Percentiles rank a stretch among this genome's conserved stretches.
These are phyloP conservation scores for Limnephilus marmoratus DNA, from an alignment of 2,888 invertebrate species.

Conservation along the genomic window DNA sequence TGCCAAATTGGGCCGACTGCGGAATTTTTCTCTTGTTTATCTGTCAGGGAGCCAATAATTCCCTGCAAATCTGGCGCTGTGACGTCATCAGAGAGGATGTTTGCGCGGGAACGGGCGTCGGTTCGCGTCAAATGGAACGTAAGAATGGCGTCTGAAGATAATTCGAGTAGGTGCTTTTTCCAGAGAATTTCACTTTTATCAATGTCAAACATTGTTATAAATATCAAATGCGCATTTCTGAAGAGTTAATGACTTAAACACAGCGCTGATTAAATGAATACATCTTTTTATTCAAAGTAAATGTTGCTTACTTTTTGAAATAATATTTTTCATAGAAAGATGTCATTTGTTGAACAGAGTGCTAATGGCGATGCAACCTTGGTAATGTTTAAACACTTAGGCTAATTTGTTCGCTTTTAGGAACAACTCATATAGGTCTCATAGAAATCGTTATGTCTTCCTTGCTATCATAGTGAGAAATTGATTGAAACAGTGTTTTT, in stretches of 20 bases:
- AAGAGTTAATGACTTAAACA: background rate
- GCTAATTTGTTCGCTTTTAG: too few species aligned
- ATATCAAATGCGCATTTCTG: background rate
- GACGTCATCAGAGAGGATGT: constrained; percentile 40
- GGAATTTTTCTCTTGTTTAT: constrained; percentile 46
- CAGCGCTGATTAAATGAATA: background rate
- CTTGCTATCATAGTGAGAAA: too few species aligned
- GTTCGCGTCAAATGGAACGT: constrained; percentile 12
- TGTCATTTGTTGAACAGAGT: background rate
- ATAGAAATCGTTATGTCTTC: too few species aligned
- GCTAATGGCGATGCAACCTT: background rate
- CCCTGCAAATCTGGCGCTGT: constrained; percentile 36
- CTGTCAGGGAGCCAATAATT: constrained; percentile 41
- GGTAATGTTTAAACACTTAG: background rate
- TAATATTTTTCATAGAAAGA: background rate
- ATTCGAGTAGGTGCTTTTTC: background rate
- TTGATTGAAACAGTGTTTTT: too few species aligned
- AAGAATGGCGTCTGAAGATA: background rate
- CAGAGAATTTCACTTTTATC: background rate
- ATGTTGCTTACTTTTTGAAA: background rate
- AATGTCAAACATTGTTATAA: background rate
- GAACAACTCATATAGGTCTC: too few species aligned
- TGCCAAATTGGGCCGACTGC: constrained; percentile 43
- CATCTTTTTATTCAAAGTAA: background rate
- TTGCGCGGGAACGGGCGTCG: constrained; percentile 23